Evolutionary conservation across 2,113 vertebrate genomes (phyloP), one percentile per base, ranked within the genome.

Genomic region (Stigmatopora nigra): DNA sequence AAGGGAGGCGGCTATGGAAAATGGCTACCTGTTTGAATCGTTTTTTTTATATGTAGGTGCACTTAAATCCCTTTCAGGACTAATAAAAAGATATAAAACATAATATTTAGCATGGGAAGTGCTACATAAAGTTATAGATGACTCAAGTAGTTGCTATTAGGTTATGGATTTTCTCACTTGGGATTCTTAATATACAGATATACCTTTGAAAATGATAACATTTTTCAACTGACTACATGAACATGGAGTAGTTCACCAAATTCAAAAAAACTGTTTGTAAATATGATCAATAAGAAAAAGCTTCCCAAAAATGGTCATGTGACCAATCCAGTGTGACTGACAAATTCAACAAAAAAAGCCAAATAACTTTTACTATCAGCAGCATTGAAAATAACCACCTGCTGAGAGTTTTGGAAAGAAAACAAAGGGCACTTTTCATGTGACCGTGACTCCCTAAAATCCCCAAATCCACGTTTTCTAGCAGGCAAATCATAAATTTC

Each of bases 401-500:
- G 58, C 35, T 45, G 46, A 67, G 51, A 22, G 51, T 13, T 53
- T 53, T 53, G 51, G 19, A 53, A 53, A 13, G 51, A 53, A 53
- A 53, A 52, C 51, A 52, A 53, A 19, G 19, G 13, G 19, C 19
- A 22, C 51, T 53, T 53, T 53, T 53, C 19, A 53, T 20, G 11
- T 22, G 19, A 53, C 13, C 2, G 11, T 19, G 20, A 53, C 51
- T 22, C 5, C 11, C n/a, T n/a, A 31, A 53, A 5, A 22, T 4
- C 22, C 51, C 69, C 73, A 78, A 22, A 35, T 74, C 13, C 51
- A 44, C 45, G 41, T 46, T 69, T 62, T 15, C 59, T 48, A 69
- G 22, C 49, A 67, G 46, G 57, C 64, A 70, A 53, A 48, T 63
- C 45, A 58, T 69, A 61, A 70, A 64, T 83, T 81, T 76, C 73